These are phyloP conservation scores for Ptychoptera albimana DNA, from an alignment of 2,888 invertebrate genomes.

Conservation along the genomic window DNA sequence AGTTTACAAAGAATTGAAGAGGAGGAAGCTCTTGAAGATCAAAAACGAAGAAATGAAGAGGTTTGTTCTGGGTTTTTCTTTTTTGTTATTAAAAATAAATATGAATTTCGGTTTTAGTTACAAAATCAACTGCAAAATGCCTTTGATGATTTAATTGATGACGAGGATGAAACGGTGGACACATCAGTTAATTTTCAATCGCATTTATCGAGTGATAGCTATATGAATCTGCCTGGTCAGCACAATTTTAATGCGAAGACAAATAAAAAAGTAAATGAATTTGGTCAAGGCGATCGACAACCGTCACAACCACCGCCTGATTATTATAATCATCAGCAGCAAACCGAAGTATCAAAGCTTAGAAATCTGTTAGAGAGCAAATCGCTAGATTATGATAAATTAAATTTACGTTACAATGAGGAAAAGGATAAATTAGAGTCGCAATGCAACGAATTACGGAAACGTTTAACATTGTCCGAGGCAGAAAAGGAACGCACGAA, in stretches of 20 bases:
- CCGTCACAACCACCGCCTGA: background rate
- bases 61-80: constrained; percentile 23
- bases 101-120: too few relatives aligned
- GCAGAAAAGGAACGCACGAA: constrained; percentile 43
- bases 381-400: constrained; percentile 21
- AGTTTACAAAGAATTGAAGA: constrained; percentile 45
- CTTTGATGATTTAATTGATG: constrained; percentile 51
- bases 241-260: constrained; percentile 22
- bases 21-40: constrained; percentile 52
- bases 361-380: constrained; percentile 7
- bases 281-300: background rate
- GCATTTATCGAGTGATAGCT: constrained; percentile 8
- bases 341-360: constrained; percentile 1
- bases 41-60: constrained; percentile 48
- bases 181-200: constrained; percentile 32
- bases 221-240: background rate
- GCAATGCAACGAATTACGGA: constrained; percentile 35
- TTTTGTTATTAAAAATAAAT: too few relatives aligned
- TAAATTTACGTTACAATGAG: constrained; percentile 25
- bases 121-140: constrained; percentile 42
- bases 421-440: constrained; percentile 18
- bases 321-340: background rate
- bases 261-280: background rate
- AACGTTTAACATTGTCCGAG: constrained; percentile 38
- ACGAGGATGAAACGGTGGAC: constrained; percentile 46